phyloP scores from a whole-genome alignment of 1,140 invertebrate genomes.

The Diploscapter pachys region DNA sequence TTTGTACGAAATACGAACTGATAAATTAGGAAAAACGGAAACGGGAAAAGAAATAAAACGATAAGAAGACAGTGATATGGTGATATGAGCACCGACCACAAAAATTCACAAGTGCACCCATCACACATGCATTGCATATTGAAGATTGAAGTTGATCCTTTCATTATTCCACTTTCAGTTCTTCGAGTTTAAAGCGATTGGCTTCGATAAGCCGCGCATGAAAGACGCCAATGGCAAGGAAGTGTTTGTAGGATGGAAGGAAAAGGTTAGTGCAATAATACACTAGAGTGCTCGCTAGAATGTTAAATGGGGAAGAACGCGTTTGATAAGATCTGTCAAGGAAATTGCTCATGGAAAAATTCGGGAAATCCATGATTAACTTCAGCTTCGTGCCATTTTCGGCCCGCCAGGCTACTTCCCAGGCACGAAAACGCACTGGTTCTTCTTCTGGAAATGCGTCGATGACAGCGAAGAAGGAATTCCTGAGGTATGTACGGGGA shows the following conservation, averaged over 20 bases:
- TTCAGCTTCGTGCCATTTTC: slow-evolving; percentile 41
- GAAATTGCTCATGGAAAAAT: slow-evolving; percentile 1
- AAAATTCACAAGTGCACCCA: no score
- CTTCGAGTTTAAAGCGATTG: slow-evolving; percentile 45
- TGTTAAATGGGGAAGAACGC: background rate
- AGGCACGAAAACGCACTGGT: slow-evolving; percentile 42
- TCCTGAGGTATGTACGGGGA: slow-evolving; percentile 43
- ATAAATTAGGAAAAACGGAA: no score
- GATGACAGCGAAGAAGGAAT: slow-evolving; percentile 46
- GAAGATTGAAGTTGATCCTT: background rate
- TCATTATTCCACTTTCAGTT: slow-evolving; percentile 38
- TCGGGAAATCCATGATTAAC: background rate
- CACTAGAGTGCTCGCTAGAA: background rate
- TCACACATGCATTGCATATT: slow-evolving; percentile 10
- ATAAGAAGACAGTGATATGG: no score
- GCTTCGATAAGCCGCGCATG: slow-evolving; percentile 46
- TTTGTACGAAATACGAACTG: no score
- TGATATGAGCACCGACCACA: no score
- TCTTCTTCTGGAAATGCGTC: slow-evolving; percentile 52
- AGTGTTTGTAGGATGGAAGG: slow-evolving; percentile 40
- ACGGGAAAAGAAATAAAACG: no score
- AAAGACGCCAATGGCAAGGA: slow-evolving; percentile 46
- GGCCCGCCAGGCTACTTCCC: slow-evolving; percentile 55
- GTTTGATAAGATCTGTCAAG: background rate
- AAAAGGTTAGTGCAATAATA: slow-evolving; percentile 37